Evolutionary conservation across 2,797 vertebrate species (phyloP), one percentile per base, ranked within the genome.

Genomic region (Rhinoraja longicauda): DNA sequence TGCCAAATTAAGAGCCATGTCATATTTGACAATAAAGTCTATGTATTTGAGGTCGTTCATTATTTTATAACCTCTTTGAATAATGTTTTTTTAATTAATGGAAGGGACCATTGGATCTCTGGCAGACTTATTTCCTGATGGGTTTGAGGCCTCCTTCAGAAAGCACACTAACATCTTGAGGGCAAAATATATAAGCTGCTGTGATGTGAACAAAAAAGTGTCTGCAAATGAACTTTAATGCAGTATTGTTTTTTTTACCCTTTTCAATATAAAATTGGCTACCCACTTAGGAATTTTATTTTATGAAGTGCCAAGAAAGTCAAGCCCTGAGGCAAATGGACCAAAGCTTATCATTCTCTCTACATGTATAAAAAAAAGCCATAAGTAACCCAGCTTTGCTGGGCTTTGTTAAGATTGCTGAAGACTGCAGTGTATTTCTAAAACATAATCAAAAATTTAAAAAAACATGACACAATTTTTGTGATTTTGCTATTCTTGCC

Each of bases 11-110:
- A 32, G n/a, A 88, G 84, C n/a, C n/a, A 36, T 64, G 86, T 88
- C n/a, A 88, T 64, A 88, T 19, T 67, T 64, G 17, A 29, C 6
- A 32, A 88, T 32, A 88, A 88, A 21, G 1, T 32, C n/a, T 64
- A 64, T 32, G 6, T 88, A 64, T 64, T 15, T 32, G 17, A n/a
- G 1, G 84, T 32, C 7, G 36, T 32, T 32, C 6, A 67, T 88
- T 88, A 36, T 21, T 67, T 64, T 86, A n/a, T n/a, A 62, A 86
- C n/a, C 59, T 88, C 59, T 88, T 88, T 64, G 59, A 88, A 64
- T 64, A n/a, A 88, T 88, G 84, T 88, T 7, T 88, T 12, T 88
- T 86, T 86, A 88, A 88, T 88, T 32, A 64, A 88, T n/a, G 17
- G 59, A 36, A 21, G 84, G 59, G 10, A 64, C 19, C 17, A 64